These are phyloP conservation scores for Phalera bucephala DNA, from an alignment of 2,888 invertebrate genomes.

Conservation along the genomic window DNA sequence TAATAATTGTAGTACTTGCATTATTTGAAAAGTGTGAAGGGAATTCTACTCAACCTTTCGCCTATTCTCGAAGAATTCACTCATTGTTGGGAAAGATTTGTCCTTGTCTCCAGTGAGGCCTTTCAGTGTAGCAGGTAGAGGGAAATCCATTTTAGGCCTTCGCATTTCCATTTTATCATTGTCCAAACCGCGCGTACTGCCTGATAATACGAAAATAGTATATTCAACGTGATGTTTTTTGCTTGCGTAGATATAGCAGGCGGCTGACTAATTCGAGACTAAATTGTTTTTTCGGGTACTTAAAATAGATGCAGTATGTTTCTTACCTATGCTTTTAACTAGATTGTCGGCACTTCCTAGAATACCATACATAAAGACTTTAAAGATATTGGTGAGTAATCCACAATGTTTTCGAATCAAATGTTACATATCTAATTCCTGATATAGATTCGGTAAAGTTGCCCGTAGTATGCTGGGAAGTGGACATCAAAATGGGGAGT, in stretches of 20 bases:
- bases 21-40: not conserved
- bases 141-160: conserved; percentile 69
- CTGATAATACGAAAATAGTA: conserved; percentile 33
- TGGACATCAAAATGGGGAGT: too few relatives aligned
- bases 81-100: conserved; percentile 73
- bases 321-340: not conserved
- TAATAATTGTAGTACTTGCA: not conserved
- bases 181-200: conserved; percentile 59
- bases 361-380: too few relatives aligned
- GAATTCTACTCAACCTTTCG: conserved; percentile 44
- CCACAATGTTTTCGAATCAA: too few relatives aligned
- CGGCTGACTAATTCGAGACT: conserved; percentile 1
- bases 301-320: not conserved
- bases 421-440: too few relatives aligned
- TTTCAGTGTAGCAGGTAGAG: conserved; percentile 60
- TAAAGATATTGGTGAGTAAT: too few relatives aligned
- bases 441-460: too few relatives aligned
- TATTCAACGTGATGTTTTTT: conserved; percentile 1
- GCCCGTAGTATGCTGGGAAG: too few relatives aligned
- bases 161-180: conserved; percentile 62
- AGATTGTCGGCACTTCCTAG: not conserved
- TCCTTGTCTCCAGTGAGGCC: conserved; percentile 56
- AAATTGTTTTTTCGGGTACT: not conserved
- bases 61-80: conserved; percentile 73
- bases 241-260: conserved; percentile 2